Base-by-base conservation (phyloP, 2,797 vertebrate genomes). In the Poeciliopsis gracilis region DNA sequence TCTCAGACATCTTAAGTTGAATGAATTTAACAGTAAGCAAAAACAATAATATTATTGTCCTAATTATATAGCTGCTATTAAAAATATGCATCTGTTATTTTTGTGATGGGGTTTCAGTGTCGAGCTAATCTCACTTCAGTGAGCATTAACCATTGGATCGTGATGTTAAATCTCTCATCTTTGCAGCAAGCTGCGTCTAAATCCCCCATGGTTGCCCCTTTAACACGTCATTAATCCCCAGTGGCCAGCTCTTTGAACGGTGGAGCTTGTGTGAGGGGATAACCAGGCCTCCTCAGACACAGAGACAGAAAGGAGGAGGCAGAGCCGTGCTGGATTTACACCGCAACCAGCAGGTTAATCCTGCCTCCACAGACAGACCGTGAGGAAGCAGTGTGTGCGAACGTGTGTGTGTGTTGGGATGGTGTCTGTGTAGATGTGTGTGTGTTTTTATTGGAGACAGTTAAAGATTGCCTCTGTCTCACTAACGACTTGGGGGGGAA, bases 151-250 rank as follows among this genome's bases (percentile, higher is more conserved):
- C 91, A 89, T 84, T 84, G 91, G 87, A 79, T 88, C 55, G 18
- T 88, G 91, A 87, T 90, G 85, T 88, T 85, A 92, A 92, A 93
- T 92, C 92, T 90, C 90, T 82, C 82, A 86, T 92, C 90, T 87
- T 93, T 93, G 93, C 85, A 86, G 86, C 89, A 86, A 89, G 86
- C 87, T 77, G 85, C 72, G 49, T 81, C 85, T 87, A 90, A 93
- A 93, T 93, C 94, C 92, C 85, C 84, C 83, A 72, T 76, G 85
- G 87, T 90, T 79, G 59, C 88, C 90, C 91, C 92, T 91, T 93
- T 93, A 93, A 92, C 92, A 92, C 85, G 80, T 92, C 90, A 94
- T 93, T 93, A 94, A 93, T 91, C 91, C 93, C 89, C 25, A 76
- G 72, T 83, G 80, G 87, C 84, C 79, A 0, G 81, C 89, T 86